phyloP scores from a whole-genome alignment of 2,888 invertebrate species.

The Eubasilissa splendida region DNA sequence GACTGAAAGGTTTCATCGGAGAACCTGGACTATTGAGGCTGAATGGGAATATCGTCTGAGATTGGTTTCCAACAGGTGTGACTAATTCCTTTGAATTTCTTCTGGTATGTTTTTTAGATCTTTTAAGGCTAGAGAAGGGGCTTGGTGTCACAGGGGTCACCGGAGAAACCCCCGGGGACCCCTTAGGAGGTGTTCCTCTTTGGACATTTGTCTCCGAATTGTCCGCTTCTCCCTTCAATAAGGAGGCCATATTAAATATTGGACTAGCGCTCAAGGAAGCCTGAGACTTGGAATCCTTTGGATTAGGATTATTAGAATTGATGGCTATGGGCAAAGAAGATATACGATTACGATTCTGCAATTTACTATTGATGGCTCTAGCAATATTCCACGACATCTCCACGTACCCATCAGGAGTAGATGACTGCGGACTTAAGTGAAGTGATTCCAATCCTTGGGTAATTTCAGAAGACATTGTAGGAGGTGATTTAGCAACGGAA shows the following conservation, averaged over 20 bases:
- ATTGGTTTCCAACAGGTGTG: conserved; percentile 74
- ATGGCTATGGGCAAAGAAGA: conserved; percentile 79
- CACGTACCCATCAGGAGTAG: conserved; percentile 76
- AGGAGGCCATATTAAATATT: conserved; percentile 45
- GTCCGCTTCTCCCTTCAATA: conserved; percentile 39
- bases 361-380: conserved; percentile 60
- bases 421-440: conserved; percentile 15
- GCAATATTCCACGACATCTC: conserved; percentile 75
- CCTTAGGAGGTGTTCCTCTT: conserved; percentile 51
- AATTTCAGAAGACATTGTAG: conserved; percentile 60
- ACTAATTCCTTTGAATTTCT: conserved; percentile 67
- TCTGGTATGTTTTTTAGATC: conserved; percentile 63
- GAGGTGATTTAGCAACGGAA: conserved; percentile 61
- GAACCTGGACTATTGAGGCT: conserved; percentile 79
- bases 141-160: conserved; percentile 63
- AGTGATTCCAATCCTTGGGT: conserved; percentile 60
- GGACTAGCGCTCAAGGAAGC: conserved; percentile 50
- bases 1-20: conserved; percentile 70
- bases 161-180: conserved; percentile 57
- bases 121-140: conserved; percentile 67
- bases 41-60: conserved; percentile 79
- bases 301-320: conserved; percentile 63
- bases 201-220: conserved; percentile 44
- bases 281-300: conserved; percentile 43
- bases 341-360: conserved; percentile 63